A percentile compares a stretch with the other conserved stretches of the same genome.
phyloP scores from a whole-genome alignment of 2,113 vertebrate species.

The Dromaius novaehollandiae region DNA sequence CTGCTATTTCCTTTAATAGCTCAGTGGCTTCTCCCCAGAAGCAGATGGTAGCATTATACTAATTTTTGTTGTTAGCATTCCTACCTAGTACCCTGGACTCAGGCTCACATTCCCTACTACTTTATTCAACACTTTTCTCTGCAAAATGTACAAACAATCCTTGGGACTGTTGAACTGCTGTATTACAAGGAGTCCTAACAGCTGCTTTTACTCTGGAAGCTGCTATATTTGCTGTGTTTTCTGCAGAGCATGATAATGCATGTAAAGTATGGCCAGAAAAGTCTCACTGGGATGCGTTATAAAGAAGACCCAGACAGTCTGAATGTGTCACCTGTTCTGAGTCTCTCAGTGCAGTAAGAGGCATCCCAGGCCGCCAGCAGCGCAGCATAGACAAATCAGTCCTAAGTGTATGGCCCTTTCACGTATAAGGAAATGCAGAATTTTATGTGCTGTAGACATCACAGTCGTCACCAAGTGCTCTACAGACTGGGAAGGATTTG shows the following conservation, averaged over 20 bases:
- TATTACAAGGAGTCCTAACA: neutral
- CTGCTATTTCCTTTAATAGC: neutral
- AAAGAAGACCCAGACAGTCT: neutral
- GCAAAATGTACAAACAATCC: neutral
- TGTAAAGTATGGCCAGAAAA: neutral
- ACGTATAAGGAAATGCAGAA: neutral
- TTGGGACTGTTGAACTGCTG: neutral
- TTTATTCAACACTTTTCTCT: neutral
- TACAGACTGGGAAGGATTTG: neutral
- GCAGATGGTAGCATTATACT: neutral
- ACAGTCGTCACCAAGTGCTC: neutral
- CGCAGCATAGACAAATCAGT: neutral
- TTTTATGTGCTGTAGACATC: accelerated
- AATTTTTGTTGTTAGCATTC: neutral
- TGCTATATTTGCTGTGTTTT: slow-evolving; percentile 5
- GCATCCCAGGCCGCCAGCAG: neutral
- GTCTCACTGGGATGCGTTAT: neutral
- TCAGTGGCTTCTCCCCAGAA: neutral
- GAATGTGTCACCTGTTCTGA: neutral
- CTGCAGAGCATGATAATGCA: slow-evolving; percentile 9
- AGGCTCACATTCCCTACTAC: neutral
- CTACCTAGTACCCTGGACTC: neutral
- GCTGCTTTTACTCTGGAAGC: neutral
- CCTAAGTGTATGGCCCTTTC: neutral
- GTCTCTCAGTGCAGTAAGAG: neutral